phyloP scores from a whole-genome alignment of 1,140 invertebrate genomes.

The Cepaea nemoralis region DNA sequence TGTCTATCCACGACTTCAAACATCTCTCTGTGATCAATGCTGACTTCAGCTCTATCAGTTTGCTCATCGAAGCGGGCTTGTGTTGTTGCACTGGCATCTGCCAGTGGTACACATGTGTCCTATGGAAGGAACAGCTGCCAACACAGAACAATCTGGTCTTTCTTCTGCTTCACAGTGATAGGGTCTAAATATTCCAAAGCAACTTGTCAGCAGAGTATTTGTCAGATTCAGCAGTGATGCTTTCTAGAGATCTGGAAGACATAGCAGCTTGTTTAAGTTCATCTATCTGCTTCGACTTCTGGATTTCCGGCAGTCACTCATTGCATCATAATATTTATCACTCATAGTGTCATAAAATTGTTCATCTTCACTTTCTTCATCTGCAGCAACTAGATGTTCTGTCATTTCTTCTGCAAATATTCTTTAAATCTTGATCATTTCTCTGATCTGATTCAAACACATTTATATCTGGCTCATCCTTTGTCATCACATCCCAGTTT shows the following conservation, averaged over 20 bases:
- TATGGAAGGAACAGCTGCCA: neutral
- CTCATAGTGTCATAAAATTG: slow-evolving; percentile 28
- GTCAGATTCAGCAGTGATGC: neutral
- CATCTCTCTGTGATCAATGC: neutral
- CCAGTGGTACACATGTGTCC: neutral
- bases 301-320: slow-evolving; percentile 9
- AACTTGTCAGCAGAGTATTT: neutral
- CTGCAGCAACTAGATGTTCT: neutral
- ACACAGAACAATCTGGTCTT: neutral
- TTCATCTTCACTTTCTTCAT: slow-evolving; percentile 10
- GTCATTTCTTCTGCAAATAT: neutral
- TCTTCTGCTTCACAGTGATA: neutral
- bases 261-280: neutral
- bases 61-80: neutral
- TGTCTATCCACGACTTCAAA: slow-evolving; percentile 6
- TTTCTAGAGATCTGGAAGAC: neutral
- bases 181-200: neutral
- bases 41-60: neutral
- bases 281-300: neutral
- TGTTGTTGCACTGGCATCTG: neutral
- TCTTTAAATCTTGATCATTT: neutral
- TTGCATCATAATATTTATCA: slow-evolving; percentile 20
- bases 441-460: neutral
- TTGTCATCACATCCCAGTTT: neutral
- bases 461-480: neutral